These are phyloP conservation scores for Seriola dumerili DNA, from an alignment of 2,113 vertebrate species.

Conservation along the genomic window DNA sequence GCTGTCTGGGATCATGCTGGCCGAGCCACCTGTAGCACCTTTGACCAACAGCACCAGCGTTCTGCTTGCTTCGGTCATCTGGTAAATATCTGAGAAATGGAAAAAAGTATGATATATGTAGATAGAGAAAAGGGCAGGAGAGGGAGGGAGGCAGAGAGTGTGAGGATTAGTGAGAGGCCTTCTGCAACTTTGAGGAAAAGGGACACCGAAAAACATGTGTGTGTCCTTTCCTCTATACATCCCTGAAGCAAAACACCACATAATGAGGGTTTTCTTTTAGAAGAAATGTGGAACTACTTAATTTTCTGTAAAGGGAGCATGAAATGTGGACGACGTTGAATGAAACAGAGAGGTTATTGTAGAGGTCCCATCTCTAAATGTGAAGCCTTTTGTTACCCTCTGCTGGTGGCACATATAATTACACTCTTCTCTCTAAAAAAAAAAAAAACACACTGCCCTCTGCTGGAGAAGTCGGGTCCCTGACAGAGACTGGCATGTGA, in stretches of 20 bases:
- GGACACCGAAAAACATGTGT: neutral
- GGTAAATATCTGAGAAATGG: slow-evolving; percentile 85
- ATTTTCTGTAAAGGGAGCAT: slow-evolving; percentile 14
- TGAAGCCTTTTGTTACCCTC: slow-evolving; percentile 49
- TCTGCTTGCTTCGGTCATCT: slow-evolving; percentile 91
- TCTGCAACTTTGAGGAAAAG: neutral
- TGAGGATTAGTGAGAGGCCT: neutral
- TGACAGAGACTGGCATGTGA: neutral
- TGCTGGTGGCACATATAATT: slow-evolving; percentile 53
- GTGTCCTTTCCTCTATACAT: neutral
- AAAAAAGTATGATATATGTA: neutral
- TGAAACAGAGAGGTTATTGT: slow-evolving; percentile 20
- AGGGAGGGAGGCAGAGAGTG: neutral
- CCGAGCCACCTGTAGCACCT: slow-evolving; percentile 90
- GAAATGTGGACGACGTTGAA: slow-evolving; percentile 12
- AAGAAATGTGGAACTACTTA: neutral
- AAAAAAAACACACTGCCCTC: slow-evolving; percentile 47
- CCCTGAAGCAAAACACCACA: neutral
- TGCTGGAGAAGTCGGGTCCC: slow-evolving; percentile 45
- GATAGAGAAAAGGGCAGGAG: neutral
- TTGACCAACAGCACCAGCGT: slow-evolving; percentile 89
- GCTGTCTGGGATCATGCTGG: slow-evolving; percentile 92
- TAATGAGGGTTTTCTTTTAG: neutral
- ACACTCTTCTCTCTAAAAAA: neutral
- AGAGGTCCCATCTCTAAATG: neutral